Conservation (phyloP, 2,113 vertebrate genomes). For the Carlito syrichta region DNA sequence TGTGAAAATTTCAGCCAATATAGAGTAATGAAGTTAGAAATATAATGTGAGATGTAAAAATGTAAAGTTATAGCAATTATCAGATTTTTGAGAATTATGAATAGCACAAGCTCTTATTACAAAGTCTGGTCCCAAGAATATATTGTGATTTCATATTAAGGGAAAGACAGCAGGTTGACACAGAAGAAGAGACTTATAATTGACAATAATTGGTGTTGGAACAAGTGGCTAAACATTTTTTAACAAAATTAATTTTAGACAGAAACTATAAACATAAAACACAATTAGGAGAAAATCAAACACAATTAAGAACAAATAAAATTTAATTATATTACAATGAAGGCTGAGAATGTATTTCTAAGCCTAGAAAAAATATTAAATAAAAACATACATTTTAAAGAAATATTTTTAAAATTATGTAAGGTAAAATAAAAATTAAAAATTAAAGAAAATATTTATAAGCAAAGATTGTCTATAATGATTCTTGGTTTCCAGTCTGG, state of each 20-base stretch:
- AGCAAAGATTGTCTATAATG: not conserved
- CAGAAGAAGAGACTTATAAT: not conserved
- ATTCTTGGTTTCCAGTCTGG: not conserved
- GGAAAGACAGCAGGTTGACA: not conserved
- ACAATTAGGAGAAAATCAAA: not conserved
- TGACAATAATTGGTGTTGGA: not conserved
- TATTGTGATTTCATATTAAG: not conserved
- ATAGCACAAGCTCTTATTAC: not conserved
- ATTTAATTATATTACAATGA: not conserved
- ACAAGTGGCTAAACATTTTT: not conserved
- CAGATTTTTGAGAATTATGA: not conserved
- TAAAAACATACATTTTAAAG: not conserved
- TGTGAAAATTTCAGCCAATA: not conserved
- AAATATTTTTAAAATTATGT: not conserved
- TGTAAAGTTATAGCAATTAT: not conserved
- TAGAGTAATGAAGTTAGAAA: not conserved
- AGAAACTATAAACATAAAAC: not conserved
- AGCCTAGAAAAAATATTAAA: not conserved
- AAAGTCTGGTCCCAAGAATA: not conserved
- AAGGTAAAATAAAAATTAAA: not conserved
- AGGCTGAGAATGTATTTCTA: not conserved
- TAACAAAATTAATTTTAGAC: not conserved
- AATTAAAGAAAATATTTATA: not conserved
- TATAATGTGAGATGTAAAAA: not conserved
- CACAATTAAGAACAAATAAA: no score